Conservation (phyloP, 2,888 invertebrate genomes). For the Gymnoscelis rufifasciata region DNA sequence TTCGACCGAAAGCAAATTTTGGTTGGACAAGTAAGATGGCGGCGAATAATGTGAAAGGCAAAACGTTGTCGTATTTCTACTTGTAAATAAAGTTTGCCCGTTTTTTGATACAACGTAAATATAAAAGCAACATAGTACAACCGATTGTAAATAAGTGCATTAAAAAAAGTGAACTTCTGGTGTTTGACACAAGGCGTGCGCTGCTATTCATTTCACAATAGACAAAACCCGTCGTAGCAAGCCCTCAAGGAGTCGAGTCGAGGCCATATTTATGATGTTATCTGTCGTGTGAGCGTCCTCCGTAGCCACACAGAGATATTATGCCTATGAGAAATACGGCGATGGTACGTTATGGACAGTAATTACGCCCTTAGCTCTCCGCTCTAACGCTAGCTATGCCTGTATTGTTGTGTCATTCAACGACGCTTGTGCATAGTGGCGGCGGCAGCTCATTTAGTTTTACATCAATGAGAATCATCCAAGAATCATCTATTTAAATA, state of each 20-base stretch:
- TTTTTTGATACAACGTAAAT: constrained; percentile 49
- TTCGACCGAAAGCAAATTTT: constrained; percentile 49
- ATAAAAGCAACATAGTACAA: constrained; percentile 41
- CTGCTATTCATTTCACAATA: constrained; percentile 72
- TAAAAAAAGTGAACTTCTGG: constrained; percentile 52
- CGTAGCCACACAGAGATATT: constrained; percentile 66
- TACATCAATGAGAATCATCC: constrained; percentile 21
- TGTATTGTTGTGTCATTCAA: constrained; percentile 44
- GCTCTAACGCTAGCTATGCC: constrained; percentile 18
- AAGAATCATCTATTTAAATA: constrained; percentile 4
- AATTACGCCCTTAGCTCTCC: constrained; percentile 22
- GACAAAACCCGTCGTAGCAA: constrained; percentile 77
- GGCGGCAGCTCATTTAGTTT: constrained; percentile 62
- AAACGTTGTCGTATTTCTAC: constrained; percentile 76
- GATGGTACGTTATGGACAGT: constrained; percentile 62
- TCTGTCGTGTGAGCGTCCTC: constrained; percentile 77
- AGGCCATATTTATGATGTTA: constrained; percentile 84
- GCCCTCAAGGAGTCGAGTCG: constrained; percentile 69
- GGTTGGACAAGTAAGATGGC: constrained; percentile 81
- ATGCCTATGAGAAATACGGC: constrained; percentile 62
- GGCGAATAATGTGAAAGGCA: constrained; percentile 83
- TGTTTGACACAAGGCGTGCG: constrained; percentile 49
- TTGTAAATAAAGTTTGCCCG: constrained; percentile 73
- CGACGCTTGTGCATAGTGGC: constrained; percentile 72
- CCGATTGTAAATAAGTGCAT: constrained; percentile 47